A percentile compares a stretch with the other conserved stretches of the same genome.
These are phyloP conservation scores for Agrotis segetum DNA, from an alignment of 2,888 invertebrate species.

Conservation along the genomic window DNA sequence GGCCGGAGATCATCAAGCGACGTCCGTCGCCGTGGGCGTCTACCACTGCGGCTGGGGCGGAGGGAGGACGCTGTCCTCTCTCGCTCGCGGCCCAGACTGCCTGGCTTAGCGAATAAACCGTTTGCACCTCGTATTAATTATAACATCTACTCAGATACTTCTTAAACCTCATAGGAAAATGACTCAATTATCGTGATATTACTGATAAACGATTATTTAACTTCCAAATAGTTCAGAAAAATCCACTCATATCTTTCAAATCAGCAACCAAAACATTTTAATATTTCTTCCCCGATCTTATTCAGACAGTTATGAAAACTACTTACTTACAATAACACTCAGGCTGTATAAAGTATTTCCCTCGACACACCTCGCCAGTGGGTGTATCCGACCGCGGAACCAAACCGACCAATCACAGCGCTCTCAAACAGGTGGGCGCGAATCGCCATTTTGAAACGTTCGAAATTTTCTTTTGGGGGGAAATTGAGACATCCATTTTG, in stretches of 20 bases:
- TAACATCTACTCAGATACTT: no score
- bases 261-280: background rate
- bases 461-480: constrained; percentile 26
- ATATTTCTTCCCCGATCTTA: background rate
- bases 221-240: background rate
- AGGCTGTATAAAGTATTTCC: constrained; percentile 47
- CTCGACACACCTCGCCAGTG: constrained; percentile 52
- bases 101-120: no score
- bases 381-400: constrained; percentile 70
- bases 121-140: no score
- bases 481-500: constrained; percentile 20
- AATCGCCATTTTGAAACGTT: constrained; percentile 60
- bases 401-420: constrained; percentile 53
- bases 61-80: no score
- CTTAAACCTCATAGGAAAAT: no score
- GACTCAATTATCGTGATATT: no score
- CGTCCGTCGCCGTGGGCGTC: no score
- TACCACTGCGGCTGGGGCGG: no score
- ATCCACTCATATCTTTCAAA: background rate
- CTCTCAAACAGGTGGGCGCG: constrained; percentile 65
- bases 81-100: no score
- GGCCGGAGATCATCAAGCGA: no score
- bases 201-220: background rate
- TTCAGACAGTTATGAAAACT: constrained; percentile 1
- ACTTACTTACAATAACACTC: constrained; percentile 4